Evolutionary conservation across 2,797 vertebrate species (phyloP).

Genomic region (Pipistrellus nathusii): DNA sequence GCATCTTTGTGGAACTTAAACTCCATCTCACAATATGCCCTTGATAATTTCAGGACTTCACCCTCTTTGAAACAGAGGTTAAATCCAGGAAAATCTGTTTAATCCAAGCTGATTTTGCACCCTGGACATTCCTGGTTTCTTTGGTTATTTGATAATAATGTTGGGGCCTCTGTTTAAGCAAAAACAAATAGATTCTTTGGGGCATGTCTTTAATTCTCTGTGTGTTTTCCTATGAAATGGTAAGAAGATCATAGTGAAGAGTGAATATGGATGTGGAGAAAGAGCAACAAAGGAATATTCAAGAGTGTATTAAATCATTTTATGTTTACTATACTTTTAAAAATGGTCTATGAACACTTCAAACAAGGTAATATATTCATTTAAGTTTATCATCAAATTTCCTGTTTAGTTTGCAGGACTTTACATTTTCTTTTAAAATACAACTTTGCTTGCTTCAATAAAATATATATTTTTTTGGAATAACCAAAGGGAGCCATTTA

Average conservation of each 20-base stretch:
- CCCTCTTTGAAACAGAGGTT: neutral
- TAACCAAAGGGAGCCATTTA: neutral
- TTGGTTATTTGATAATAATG: neutral
- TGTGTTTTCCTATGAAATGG: neutral
- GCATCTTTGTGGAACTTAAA: neutral
- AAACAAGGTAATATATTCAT: neutral
- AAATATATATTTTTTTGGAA: neutral
- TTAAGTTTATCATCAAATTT: constrained; percentile 23
- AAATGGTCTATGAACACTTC: neutral
- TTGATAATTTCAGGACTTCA: neutral
- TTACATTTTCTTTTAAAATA: constrained; percentile 2
- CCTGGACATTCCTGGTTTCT: neutral
- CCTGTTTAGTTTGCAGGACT: neutral
- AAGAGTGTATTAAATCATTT: neutral
- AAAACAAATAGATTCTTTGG: neutral
- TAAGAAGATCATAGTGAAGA: neutral
- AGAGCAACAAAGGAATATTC: neutral
- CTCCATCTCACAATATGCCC: neutral
- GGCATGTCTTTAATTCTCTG: neutral
- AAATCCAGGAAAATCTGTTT: neutral
- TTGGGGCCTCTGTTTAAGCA: neutral
- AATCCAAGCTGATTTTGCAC: neutral
- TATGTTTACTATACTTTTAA: neutral
- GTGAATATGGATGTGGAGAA: neutral
- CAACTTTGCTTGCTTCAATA: neutral